Evolutionary conservation across 2,113 vertebrate species (phyloP).

Genomic region (Pavo muticus): DNA sequence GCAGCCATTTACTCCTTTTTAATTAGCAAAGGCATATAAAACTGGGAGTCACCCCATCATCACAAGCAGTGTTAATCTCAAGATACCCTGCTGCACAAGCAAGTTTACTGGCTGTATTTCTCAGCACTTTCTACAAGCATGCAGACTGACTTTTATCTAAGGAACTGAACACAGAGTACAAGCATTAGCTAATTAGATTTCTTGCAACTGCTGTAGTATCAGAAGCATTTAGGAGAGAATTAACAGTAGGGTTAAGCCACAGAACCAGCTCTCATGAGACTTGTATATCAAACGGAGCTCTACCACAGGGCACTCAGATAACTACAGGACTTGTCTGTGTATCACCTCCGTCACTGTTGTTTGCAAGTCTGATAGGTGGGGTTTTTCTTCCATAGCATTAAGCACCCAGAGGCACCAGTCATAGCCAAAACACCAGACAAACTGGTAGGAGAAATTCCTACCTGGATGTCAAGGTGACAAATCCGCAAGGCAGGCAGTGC

Average conservation of each 20-base stretch:
- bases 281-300: rapidly evolving
- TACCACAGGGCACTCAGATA: neutral
- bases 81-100: neutral
- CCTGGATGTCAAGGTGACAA: neutral
- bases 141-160: neutral
- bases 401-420: neutral
- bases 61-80: neutral
- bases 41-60: neutral
- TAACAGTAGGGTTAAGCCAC: constrained; percentile 7
- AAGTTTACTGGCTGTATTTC: neutral
- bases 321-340: rapidly evolving
- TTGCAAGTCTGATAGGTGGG: rapidly evolving
- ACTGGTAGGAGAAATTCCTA: neutral
- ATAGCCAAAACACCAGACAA: neutral
- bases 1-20: constrained; percentile 24
- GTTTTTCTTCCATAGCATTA: rapidly evolving
- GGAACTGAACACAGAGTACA: neutral
- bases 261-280: neutral
- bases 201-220: neutral
- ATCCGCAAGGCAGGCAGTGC: rapidly evolving
- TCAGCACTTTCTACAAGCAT: neutral
- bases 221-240: neutral
- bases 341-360: neutral
- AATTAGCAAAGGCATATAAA: neutral
- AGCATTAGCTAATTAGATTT: constrained; percentile 50